phyloP scores from a whole-genome alignment of 2,797 vertebrate genomes.

The Crenichthys baileyi region DNA sequence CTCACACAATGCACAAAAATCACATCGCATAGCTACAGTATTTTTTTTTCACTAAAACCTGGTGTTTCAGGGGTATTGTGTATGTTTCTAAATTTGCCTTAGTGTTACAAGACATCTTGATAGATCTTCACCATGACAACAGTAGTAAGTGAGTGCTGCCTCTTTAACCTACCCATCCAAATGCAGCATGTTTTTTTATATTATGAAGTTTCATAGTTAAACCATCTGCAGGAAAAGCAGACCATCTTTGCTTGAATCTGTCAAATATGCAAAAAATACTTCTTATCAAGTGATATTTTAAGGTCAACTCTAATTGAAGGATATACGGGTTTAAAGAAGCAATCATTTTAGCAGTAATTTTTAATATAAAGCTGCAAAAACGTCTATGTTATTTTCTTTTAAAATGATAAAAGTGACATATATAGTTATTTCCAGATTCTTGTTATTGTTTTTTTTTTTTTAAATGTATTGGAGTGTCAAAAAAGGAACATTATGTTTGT shows the following conservation, averaged over 20 bases:
- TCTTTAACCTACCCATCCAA: constrained; percentile 37
- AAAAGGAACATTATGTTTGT: no score
- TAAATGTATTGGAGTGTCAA: no score
- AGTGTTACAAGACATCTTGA: constrained; percentile 46
- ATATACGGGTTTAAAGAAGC: not conserved
- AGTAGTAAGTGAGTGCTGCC: constrained; percentile 57
- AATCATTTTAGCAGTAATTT: not conserved
- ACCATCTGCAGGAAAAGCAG: constrained; percentile 14
- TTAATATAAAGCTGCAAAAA: not conserved
- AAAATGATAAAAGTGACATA: not conserved
- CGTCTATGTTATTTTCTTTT: not conserved
- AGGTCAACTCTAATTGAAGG: not conserved
- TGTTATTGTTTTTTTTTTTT: no score
- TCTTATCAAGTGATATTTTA: not conserved
- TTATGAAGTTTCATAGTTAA: constrained; percentile 21
- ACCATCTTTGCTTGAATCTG: constrained; percentile 9
- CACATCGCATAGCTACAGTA: constrained; percentile 23
- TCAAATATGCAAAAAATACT: constrained; percentile 3
- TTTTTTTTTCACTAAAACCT: constrained; percentile 18
- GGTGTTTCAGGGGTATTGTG: constrained; percentile 19
- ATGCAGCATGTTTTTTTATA: constrained; percentile 15
- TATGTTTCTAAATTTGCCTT: constrained; percentile 22
- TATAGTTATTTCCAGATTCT: no score
- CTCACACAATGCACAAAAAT: constrained; percentile 19
- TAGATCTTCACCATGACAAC: constrained; percentile 65